These are phyloP conservation scores for Allolobophora icterica DNA, from an alignment of 2,888 invertebrate species.

Conservation along the genomic window DNA sequence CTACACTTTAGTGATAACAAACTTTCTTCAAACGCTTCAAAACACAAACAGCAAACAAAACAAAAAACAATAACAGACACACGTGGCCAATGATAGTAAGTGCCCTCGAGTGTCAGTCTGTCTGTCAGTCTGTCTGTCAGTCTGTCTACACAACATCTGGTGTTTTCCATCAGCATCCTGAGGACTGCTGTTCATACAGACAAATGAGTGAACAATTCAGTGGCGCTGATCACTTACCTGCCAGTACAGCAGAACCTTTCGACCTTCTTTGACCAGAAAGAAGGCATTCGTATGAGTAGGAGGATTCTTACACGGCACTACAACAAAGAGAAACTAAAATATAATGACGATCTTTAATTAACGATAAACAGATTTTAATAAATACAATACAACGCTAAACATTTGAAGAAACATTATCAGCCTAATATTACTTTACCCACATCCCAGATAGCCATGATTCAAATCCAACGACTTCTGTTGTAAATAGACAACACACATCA, in stretches of 20 bases:
- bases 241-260: slow-evolving; percentile 4
- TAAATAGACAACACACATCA: too few species aligned
- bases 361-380: too few species aligned
- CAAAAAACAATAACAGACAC: background rate
- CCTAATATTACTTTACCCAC: too few species aligned
- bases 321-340: background rate
- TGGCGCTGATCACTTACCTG: background rate
- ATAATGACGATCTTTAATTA: background rate
- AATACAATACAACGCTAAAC: too few species aligned
- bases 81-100: background rate
- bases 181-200: background rate
- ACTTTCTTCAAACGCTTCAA: background rate
- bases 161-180: background rate
- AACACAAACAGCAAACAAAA: background rate
- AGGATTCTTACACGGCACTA: slow-evolving; percentile 9
- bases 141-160: too few species aligned
- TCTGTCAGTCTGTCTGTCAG: background rate
- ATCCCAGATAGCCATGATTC: too few species aligned
- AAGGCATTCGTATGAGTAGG: background rate
- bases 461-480: too few species aligned
- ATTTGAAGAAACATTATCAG: too few species aligned
- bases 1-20: too few species aligned
- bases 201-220: background rate
- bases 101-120: background rate
- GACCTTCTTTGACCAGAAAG: background rate